Conservation (phyloP, 1,140 invertebrate species). For the Littorina saxatilis region DNA sequence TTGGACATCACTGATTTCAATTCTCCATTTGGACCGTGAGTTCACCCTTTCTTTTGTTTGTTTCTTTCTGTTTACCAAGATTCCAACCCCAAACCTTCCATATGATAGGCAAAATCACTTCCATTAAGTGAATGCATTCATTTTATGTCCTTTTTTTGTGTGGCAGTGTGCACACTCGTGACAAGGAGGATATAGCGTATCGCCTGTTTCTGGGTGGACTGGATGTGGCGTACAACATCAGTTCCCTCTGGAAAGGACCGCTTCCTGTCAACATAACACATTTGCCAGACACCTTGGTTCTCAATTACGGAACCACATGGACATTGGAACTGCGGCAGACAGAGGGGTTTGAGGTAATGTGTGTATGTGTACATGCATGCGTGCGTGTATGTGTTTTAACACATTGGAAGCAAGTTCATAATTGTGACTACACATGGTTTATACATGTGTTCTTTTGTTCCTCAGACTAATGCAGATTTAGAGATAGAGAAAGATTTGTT, state of each 20-base stretch:
- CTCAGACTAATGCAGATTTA: no score
- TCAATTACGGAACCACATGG: constrained; percentile 23
- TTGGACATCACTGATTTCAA: constrained; percentile 63
- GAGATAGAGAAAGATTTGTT: no score
- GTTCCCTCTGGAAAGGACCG: constrained; percentile 35
- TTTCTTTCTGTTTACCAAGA: not conserved
- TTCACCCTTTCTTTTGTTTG: not conserved
- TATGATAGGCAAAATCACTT: not conserved
- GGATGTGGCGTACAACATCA: constrained; percentile 59
- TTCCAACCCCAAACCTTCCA: not conserved
- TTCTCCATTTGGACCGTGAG: constrained; percentile 52
- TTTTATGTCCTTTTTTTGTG: not conserved
- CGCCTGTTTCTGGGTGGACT: constrained; percentile 55
- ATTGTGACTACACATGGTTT: no score
- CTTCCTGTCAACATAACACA: constrained; percentile 24
- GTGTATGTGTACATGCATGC: not conserved
- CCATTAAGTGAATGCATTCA: no score
- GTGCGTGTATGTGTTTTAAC: no score
- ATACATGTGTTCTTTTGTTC: no score
- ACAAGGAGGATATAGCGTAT: constrained; percentile 63
- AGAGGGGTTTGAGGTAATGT: constrained; percentile 24
- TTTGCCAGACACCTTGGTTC: not conserved
- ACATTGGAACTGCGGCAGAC: not conserved
- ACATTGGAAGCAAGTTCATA: no score
- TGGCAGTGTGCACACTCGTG: constrained; percentile 63